Conservation (phyloP, 2,113 vertebrate genomes). For the Nyctereutes procyonoides region DNA sequence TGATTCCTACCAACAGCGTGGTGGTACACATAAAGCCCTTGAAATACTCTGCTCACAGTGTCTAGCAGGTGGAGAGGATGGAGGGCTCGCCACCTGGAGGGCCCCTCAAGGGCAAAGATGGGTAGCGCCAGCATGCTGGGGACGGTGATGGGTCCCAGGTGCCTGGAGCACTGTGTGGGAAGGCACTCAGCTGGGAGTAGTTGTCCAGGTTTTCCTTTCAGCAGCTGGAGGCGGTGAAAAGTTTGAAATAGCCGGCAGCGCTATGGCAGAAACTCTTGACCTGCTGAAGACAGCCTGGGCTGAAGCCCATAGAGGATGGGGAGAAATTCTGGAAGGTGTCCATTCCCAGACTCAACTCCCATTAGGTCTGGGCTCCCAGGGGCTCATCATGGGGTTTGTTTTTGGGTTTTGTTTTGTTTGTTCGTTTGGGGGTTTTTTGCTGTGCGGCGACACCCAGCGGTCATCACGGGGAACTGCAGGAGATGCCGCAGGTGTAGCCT, state of each 20-base stretch:
- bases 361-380: accelerated
- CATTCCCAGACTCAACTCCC: accelerated
- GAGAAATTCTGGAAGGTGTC: not conserved
- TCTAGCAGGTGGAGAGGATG: not conserved
- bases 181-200: not conserved
- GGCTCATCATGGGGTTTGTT: not conserved
- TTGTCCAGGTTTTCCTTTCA: not conserved
- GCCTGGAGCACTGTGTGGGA: not conserved
- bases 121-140: accelerated
- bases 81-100: not conserved
- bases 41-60: not conserved
- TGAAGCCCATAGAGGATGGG: not conserved
- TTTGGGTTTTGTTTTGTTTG: not conserved
- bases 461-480: accelerated
- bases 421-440: not conserved
- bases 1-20: accelerated
- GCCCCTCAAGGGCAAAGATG: not conserved
- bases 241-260: accelerated
- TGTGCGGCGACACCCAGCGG: slow-evolving; percentile 48
- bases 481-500: not conserved
- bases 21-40: not conserved
- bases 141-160: not conserved
- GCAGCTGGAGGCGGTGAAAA: not conserved
- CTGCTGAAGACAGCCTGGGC: not conserved
- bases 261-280: not conserved